phyloP scores from a whole-genome alignment of 1,140 invertebrate genomes.

The Papilio polyxenes region DNA sequence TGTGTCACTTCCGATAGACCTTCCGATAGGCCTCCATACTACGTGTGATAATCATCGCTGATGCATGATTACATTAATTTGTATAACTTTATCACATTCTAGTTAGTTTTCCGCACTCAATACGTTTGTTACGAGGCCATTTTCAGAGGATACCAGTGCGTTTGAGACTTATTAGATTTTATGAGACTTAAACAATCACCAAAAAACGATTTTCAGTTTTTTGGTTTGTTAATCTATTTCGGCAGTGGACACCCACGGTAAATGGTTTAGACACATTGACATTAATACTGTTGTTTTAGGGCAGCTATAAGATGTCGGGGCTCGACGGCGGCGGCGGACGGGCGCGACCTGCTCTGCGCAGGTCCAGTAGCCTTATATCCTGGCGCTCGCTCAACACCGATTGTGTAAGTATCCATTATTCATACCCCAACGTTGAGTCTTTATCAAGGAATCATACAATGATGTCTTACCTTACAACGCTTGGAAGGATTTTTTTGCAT shows the following conservation, averaged over 20 bases:
- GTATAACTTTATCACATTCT: background rate
- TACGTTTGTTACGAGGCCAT: background rate
- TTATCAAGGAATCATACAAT: background rate
- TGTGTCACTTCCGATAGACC: slow-evolving; percentile 27
- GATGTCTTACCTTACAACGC: background rate
- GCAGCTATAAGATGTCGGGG: slow-evolving; percentile 43
- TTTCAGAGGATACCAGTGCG: background rate
- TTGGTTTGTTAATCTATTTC: background rate
- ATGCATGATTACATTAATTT: slow-evolving; percentile 13
- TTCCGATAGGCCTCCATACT: slow-evolving; percentile 15
- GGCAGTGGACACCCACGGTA: background rate
- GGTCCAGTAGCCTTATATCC: slow-evolving; percentile 56
- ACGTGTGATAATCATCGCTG: background rate
- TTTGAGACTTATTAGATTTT: background rate
- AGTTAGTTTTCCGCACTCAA: background rate
- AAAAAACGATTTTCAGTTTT: background rate
- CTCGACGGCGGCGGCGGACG: slow-evolving; percentile 15
- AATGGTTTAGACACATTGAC: no score
- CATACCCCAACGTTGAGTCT: background rate
- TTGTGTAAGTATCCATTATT: slow-evolving; percentile 50
- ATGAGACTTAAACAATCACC: no score
- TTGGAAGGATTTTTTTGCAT: no score
- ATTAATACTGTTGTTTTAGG: slow-evolving; percentile 49
- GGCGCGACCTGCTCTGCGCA: slow-evolving; percentile 37
- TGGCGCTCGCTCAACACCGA: slow-evolving; percentile 65